These are phyloP conservation scores for Novumbra hubbsi DNA, from an alignment of 2,797 vertebrate species.

Conservation along the genomic window DNA sequence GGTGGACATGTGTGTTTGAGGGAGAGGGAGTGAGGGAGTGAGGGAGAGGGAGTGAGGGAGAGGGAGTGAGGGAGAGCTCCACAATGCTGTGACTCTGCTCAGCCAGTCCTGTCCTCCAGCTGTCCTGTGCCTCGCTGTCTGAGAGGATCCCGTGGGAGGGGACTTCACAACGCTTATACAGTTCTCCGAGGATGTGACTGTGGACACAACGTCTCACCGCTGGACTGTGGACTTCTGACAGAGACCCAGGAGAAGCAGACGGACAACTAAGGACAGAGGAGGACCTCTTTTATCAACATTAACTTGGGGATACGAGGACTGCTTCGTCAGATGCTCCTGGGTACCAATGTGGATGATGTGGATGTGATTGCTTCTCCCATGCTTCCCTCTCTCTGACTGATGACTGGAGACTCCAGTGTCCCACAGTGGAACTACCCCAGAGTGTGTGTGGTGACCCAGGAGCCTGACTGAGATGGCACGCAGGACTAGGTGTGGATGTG, in stretches of 20 bases:
- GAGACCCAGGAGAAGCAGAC: background rate
- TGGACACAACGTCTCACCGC: background rate
- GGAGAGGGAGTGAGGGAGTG: background rate
- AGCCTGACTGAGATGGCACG: slow-evolving; percentile 13
- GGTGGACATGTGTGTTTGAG: too few relatives aligned
- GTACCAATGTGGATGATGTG: background rate
- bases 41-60: background rate
- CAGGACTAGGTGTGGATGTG: slow-evolving; percentile 4
- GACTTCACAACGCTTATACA: background rate
- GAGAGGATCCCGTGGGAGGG: background rate
- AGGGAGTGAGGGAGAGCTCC: slow-evolving; percentile 2
- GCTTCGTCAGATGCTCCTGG: background rate
- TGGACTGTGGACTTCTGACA: background rate
- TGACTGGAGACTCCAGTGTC: background rate
- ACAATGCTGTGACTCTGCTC: slow-evolving; percentile 7
- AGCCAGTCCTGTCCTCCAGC: background rate
- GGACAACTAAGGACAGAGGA: background rate
- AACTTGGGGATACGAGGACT: background rate
- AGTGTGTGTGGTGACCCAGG: slow-evolving; percentile 1
- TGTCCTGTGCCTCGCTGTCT: background rate
- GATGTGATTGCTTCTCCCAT: background rate
- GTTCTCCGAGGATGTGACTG: background rate
- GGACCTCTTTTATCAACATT: background rate
- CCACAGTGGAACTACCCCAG: slow-evolving; percentile 1
- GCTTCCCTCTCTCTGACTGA: background rate